Evolutionary conservation across 2,888 invertebrate species (phyloP).

Genomic region (Leptopilina myrica): DNA sequence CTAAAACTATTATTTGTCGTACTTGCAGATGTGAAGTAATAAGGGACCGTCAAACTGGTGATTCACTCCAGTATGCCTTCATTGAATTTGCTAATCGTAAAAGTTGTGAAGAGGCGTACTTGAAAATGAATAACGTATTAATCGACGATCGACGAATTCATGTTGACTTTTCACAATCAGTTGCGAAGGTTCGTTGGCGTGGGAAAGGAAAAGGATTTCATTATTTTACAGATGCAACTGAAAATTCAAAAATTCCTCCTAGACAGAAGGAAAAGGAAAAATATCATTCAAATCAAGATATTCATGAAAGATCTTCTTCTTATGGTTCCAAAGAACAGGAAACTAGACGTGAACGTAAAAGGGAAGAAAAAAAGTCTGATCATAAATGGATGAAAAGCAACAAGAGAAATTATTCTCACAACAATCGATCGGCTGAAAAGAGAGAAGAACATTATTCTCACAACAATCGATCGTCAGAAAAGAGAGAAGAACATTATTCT

Average conservation of each 20-base stretch:
- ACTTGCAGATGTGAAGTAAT: slow-evolving; percentile 93
- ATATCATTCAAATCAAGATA: neutral
- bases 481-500: neutral
- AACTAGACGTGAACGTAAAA: neutral
- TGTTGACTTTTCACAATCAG: slow-evolving; percentile 99
- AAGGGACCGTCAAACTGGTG: slow-evolving; percentile 92
- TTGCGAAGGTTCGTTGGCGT: slow-evolving; percentile 94
- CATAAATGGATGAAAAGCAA: neutral
- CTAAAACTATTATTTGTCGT: neutral
- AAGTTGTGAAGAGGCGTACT: slow-evolving; percentile 97
- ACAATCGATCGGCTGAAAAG: neutral
- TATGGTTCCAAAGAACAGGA: neutral
- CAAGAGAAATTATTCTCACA: neutral
- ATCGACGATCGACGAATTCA: slow-evolving; percentile 99
- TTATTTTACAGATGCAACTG: slow-evolving; percentile 56
- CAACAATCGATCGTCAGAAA: too few species aligned
- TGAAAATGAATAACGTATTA: slow-evolving; percentile 99
- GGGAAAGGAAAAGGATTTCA: slow-evolving; percentile 90
- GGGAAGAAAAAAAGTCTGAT: neutral
- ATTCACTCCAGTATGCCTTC: slow-evolving; percentile 99
- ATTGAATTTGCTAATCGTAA: slow-evolving; percentile 96
- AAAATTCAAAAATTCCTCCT: slow-evolving; percentile 46
- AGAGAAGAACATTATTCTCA: neutral
- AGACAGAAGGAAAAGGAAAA: slow-evolving; percentile 53
- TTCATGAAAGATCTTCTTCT: neutral